Conservation (phyloP, 2,888 invertebrate genomes). For the Drosophila robusta region DNA sequence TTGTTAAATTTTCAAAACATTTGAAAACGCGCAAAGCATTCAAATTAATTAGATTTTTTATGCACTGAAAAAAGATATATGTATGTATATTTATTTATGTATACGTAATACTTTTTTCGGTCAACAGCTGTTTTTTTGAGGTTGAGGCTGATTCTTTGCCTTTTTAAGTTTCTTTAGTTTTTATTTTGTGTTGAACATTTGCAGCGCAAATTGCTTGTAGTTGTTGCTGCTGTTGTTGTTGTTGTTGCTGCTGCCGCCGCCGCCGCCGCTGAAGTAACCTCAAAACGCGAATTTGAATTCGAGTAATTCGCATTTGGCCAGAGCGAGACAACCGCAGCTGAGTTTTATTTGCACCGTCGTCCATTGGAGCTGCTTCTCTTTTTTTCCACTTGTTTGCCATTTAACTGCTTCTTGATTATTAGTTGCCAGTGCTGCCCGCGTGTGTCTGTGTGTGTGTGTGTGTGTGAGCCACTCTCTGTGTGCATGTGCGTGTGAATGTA, state of each 20-base stretch:
- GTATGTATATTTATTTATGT: constrained; percentile 3
- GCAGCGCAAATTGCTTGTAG: constrained; percentile 30
- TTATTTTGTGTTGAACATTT: constrained; percentile 41
- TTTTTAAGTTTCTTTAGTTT: constrained; percentile 48
- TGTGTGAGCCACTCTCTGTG: constrained; percentile 1
- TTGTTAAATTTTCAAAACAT: constrained; percentile 50
- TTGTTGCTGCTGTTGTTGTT: constrained; percentile 29
- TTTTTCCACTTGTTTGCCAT: constrained; percentile 71
- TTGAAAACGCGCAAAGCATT: constrained; percentile 56
- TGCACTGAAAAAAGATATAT: constrained; percentile 10
- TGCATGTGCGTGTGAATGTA: constrained; percentile 41
- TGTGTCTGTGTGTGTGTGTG: constrained; percentile 2
- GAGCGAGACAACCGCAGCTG: constrained; percentile 10
- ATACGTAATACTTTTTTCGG: constrained; percentile 27
- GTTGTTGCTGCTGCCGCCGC: constrained; percentile 32
- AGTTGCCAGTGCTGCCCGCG: constrained; percentile 25
- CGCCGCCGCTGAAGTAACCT: constrained; percentile 55
- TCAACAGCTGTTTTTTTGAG: constrained; percentile 76
- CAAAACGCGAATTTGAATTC: constrained; percentile 66
- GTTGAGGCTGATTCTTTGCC: constrained; percentile 75
- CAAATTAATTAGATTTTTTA: constrained; percentile 58
- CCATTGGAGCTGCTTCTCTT: constrained; percentile 49
- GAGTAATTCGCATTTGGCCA: constrained; percentile 32
- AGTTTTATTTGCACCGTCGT: constrained; percentile 41
- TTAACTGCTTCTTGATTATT: constrained; percentile 80